These are phyloP conservation scores for Rhyacophila evoluta DNA, from an alignment of 2,888 invertebrate genomes.

Conservation along the genomic window DNA sequence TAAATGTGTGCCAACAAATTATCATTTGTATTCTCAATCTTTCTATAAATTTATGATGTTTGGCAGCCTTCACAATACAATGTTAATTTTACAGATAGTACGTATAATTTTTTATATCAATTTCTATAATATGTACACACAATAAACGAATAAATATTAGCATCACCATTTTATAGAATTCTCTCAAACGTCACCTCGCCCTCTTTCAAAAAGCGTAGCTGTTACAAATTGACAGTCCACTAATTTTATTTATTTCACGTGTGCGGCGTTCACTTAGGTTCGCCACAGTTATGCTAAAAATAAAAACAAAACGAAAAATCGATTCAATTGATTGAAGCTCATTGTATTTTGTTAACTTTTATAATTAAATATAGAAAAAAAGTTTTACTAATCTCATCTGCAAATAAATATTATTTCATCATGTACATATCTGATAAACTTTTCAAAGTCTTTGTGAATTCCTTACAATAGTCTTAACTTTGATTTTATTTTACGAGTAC, in stretches of 20 bases:
- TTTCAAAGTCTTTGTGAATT: neutral
- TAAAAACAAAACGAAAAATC: no score
- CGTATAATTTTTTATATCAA: neutral
- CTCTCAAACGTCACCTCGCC: neutral
- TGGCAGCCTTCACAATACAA: constrained; percentile 1
- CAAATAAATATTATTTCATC: no score
- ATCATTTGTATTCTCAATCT: neutral
- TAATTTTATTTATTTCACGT: no score
- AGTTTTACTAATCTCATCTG: no score
- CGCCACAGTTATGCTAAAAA: no score
- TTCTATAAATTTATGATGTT: neutral
- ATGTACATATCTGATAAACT: neutral
- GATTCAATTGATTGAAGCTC: no score
- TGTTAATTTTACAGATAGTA: constrained; percentile 1
- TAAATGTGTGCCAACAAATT: neutral
- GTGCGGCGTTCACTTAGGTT: no score
- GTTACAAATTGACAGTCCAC: neutral
- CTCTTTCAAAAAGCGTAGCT: neutral
- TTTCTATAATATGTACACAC: constrained; percentile 1
- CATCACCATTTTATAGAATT: neutral
- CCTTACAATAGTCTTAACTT: neutral
- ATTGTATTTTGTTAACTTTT: no score
- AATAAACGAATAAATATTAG: neutral
- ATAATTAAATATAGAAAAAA: no score
- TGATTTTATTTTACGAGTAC: neutral